Evolutionary conservation across 2,888 invertebrate species (phyloP).

Genomic region (Ephialtes manifestator): DNA sequence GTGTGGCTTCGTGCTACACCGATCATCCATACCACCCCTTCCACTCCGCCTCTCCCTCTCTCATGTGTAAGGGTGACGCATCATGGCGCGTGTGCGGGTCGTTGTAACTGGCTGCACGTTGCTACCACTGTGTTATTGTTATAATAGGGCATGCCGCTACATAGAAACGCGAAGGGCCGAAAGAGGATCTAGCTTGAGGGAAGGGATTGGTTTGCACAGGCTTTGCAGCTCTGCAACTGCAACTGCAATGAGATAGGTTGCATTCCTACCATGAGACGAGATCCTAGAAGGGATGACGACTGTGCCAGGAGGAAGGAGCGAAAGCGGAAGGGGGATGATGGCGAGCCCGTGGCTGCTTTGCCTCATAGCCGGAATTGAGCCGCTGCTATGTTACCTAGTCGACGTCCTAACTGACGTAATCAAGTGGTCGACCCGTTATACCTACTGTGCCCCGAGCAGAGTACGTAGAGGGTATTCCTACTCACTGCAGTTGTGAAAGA

Average conservation of each 20-base stretch:
- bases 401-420: constrained; percentile 83
- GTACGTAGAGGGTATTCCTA: not conserved
- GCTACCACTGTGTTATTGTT: constrained; percentile 56
- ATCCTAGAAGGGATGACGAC: constrained; percentile 59
- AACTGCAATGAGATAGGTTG: constrained; percentile 60
- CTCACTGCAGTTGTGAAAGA: constrained; percentile 31
- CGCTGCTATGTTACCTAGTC: constrained; percentile 73
- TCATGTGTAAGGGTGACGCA: constrained; percentile 44
- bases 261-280: constrained; percentile 30
- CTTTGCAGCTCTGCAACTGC: constrained; percentile 68
- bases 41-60: not conserved
- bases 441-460: constrained; percentile 32
- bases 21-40: constrained; percentile 7
- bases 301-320: constrained; percentile 48
- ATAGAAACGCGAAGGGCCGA: constrained; percentile 43
- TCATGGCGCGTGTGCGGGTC: constrained; percentile 62
- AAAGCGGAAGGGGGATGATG: constrained; percentile 54
- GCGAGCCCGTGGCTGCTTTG: constrained; percentile 55
- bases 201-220: constrained; percentile 70
- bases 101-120: constrained; percentile 76
- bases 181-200: constrained; percentile 37
- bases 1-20: constrained; percentile 61
- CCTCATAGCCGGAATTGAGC: constrained; percentile 82
- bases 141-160: constrained; percentile 41
- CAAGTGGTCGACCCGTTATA: constrained; percentile 77